Conservation (phyloP, 2,797 vertebrate species). For the Capromys pilorides region DNA sequence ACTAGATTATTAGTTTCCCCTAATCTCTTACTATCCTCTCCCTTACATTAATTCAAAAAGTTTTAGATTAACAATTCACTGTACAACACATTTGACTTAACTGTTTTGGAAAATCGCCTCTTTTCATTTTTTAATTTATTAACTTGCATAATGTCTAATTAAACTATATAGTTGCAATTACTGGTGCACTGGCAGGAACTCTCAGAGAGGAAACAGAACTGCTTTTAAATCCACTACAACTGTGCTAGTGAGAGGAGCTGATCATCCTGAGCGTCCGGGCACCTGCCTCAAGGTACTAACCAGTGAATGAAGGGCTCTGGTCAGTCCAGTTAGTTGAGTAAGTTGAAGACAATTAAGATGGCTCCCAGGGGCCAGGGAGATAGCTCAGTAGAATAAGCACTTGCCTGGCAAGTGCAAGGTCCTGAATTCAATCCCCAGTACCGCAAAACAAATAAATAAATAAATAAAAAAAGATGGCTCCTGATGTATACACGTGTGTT, state of each 20-base stretch:
- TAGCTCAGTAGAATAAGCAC: too few relatives aligned
- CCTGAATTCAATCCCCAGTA: too few relatives aligned
- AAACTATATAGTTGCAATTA: background rate
- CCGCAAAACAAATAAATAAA: background rate
- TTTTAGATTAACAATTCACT: background rate
- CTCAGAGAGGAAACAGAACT: background rate
- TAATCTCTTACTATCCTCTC: background rate
- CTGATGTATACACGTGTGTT: background rate
- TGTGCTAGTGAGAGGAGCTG: background rate
- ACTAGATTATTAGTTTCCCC: background rate
- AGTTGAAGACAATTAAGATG: background rate
- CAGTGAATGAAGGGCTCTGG: background rate
- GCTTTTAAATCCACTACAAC: background rate
- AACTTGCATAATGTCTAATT: background rate
- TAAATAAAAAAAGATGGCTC: too few relatives aligned
- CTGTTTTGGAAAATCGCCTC: background rate
- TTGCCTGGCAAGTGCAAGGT: too few relatives aligned
- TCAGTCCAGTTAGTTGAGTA: background rate
- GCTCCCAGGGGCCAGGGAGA: too few relatives aligned
- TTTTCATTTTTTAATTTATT: background rate
- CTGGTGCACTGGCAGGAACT: background rate
- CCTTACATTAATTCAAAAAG: background rate
- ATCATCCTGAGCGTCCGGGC: background rate
- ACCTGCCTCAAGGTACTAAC: background rate
- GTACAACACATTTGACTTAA: conserved; percentile 13